A percentile compares a stretch with the other conserved stretches of the same genome.
phyloP scores from a whole-genome alignment of 2,113 vertebrate genomes.

The Notothenia coriiceps region DNA sequence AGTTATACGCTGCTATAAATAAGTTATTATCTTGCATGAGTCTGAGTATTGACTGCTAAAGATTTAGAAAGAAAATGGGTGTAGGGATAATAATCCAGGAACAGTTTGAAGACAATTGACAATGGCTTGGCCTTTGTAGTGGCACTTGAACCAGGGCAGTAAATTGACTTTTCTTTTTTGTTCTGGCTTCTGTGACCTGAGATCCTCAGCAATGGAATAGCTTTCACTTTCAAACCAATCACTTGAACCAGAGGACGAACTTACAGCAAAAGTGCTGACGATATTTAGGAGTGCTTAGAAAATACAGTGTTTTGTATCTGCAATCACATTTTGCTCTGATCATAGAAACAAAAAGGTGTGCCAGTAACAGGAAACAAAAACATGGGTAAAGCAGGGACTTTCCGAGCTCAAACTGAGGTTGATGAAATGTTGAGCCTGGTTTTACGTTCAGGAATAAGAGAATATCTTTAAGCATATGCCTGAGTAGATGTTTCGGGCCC shows the following conservation, averaged over 20 bases:
- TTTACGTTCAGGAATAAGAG: background rate
- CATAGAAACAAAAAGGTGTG: background rate
- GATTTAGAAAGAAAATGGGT: background rate
- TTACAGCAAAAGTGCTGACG: background rate
- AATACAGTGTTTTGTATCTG: background rate
- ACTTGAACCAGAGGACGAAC: background rate
- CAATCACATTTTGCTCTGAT: background rate
- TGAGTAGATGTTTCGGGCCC: background rate
- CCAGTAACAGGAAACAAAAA: background rate
- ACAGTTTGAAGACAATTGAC: conserved; percentile 28
- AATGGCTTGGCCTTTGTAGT: conserved; percentile 29
- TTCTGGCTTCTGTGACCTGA: background rate
- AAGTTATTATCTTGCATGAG: background rate
- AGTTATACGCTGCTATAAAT: background rate
- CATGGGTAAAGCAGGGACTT: background rate
- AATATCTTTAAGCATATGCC: background rate
- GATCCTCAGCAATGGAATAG: background rate
- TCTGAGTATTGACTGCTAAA: background rate
- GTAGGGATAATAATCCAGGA: background rate
- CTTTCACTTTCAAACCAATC: conserved; percentile 3
- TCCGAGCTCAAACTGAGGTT: background rate
- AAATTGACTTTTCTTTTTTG: conserved; percentile 21
- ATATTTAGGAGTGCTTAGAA: background rate
- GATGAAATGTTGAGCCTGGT: background rate
- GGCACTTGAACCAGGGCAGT: conserved; percentile 25